A percentile compares a stretch with the other conserved stretches of the same genome.
phyloP scores from a whole-genome alignment of 2,888 invertebrate species.

The Torymus texanus region DNA sequence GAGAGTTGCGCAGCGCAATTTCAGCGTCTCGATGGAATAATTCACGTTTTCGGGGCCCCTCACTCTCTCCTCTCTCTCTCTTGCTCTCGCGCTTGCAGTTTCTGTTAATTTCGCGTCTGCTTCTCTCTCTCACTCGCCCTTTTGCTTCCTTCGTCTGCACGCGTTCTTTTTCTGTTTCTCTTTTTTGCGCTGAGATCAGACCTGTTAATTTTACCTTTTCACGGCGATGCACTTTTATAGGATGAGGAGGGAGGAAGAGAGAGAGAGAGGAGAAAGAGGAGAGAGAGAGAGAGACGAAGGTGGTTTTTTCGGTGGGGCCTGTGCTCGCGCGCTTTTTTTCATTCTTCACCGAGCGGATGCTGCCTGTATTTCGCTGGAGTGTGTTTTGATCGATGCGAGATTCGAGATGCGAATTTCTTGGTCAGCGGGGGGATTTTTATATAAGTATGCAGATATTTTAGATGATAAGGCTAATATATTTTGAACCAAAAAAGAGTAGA shows the following conservation, averaged over 20 bases:
- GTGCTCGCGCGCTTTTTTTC: conserved; percentile 1
- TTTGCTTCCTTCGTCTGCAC: conserved; percentile 10
- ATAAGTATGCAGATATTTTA: no score
- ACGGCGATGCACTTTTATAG: conserved; percentile 45
- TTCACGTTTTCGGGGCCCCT: not conserved
- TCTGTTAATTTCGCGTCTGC: conserved; percentile 51
- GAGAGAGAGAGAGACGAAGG: no score
- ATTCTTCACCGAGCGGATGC: no score
- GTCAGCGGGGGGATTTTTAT: no score
- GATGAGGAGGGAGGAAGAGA: not conserved
- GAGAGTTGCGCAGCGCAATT: not conserved
- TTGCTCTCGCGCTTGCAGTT: conserved; percentile 32
- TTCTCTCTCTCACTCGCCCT: conserved; percentile 8
- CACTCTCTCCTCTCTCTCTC: not conserved
- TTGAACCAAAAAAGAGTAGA: no score
- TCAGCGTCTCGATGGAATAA: not conserved
- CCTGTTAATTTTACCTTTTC: conserved; percentile 53
- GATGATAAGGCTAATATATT: no score
- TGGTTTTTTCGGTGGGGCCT: no score
- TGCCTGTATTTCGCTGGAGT: not conserved
- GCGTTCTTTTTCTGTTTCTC: not conserved
- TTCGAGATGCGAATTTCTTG: not conserved
- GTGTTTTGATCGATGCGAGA: conserved; percentile 16
- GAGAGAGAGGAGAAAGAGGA: not conserved
- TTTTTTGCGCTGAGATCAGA: conserved; percentile 29